Evolutionary conservation across 2,797 vertebrate genomes (phyloP).

Genomic region (Philypnodon macrostomus): DNA sequence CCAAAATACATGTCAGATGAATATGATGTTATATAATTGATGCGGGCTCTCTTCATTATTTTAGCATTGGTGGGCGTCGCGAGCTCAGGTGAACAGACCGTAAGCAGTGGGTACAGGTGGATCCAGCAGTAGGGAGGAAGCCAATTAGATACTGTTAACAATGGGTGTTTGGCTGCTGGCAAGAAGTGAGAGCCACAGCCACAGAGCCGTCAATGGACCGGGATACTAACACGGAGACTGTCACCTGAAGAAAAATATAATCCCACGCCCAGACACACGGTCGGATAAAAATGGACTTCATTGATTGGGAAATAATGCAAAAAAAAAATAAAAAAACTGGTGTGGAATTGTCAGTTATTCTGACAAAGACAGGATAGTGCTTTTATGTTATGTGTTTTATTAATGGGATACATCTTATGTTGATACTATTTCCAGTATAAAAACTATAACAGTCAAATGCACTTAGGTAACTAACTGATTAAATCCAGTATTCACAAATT

Average conservation of each 20-base stretch:
- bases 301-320: no score
- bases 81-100: slow-evolving; percentile 62
- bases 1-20: slow-evolving; percentile 60
- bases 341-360: no score
- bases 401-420: no score
- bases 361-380: no score
- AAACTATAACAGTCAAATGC: no score
- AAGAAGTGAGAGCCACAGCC: slow-evolving; percentile 34
- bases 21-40: slow-evolving; percentile 66
- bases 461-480: no score
- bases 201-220: slow-evolving; percentile 47
- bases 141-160: slow-evolving; percentile 78
- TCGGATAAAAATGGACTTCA: slow-evolving; percentile 1
- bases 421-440: no score
- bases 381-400: no score
- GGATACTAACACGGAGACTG: slow-evolving; percentile 20
- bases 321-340: no score
- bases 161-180: slow-evolving; percentile 72
- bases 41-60: slow-evolving; percentile 75
- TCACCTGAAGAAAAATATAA: slow-evolving; percentile 9
- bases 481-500: no score
- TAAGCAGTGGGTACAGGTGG: slow-evolving; percentile 76
- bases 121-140: slow-evolving; percentile 73
- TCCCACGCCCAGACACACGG: slow-evolving; percentile 2
- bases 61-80: slow-evolving; percentile 70